Conservation (phyloP, 2,113 vertebrate genomes). For the Ammodytes dubius region DNA sequence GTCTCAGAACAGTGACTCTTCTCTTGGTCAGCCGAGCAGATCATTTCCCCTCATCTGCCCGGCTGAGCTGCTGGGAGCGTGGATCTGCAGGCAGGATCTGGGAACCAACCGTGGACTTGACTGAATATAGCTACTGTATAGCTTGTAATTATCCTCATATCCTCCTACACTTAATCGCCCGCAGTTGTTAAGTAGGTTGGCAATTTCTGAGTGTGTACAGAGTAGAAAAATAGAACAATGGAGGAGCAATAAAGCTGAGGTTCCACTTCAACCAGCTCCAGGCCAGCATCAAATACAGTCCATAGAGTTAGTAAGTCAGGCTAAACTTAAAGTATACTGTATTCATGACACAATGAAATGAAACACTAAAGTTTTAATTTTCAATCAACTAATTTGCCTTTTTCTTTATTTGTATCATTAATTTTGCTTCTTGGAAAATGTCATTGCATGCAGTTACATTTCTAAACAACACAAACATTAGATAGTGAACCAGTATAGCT, state of each 20-base stretch:
- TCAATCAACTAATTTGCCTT: not conserved
- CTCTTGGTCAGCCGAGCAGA: slow-evolving; percentile 15
- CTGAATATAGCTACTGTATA: slow-evolving; percentile 36
- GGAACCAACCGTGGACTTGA: slow-evolving; percentile 10
- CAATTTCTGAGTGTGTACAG: slow-evolving; percentile 48
- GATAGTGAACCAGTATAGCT: not conserved
- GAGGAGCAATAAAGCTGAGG: slow-evolving; percentile 14
- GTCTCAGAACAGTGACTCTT: not conserved
- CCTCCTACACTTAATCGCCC: slow-evolving; percentile 55
- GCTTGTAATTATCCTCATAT: slow-evolving; percentile 68
- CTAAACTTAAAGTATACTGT: not conserved
- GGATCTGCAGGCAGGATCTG: slow-evolving; percentile 37
- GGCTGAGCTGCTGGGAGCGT: slow-evolving; percentile 6
- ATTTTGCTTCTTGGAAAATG: not conserved
- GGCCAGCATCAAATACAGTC: slow-evolving; percentile 9
- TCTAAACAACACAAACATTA: not conserved
- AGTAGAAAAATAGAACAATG: slow-evolving; percentile 28
- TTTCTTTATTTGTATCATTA: not conserved
- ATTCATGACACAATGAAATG: not conserved
- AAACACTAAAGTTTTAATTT: not conserved
- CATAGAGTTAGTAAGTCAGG: not conserved
- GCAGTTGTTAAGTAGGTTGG: slow-evolving; percentile 44
- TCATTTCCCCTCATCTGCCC: slow-evolving; percentile 33
- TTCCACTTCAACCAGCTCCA: not conserved
- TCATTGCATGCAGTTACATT: not conserved